Evolutionary conservation across 2,113 vertebrate species (phyloP).

Genomic region (Desmodus rotundus): DNA sequence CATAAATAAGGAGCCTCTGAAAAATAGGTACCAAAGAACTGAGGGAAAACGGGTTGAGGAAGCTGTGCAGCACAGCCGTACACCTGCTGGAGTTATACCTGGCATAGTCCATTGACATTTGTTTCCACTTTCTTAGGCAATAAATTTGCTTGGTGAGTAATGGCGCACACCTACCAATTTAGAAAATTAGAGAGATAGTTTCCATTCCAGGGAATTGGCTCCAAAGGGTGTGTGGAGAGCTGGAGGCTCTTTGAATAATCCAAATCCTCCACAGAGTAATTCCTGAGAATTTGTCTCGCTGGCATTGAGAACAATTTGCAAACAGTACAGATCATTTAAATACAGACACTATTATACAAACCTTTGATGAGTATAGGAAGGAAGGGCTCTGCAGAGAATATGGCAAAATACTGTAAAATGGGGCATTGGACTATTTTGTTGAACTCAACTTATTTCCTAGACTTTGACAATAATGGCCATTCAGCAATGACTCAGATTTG

Average conservation of each 20-base stretch:
- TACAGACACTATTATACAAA: not conserved
- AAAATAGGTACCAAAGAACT: not conserved
- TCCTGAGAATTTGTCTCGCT: constrained; percentile 35
- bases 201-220: constrained; percentile 45
- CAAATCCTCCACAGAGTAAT: constrained; percentile 40
- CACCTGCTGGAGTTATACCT: constrained; percentile 54
- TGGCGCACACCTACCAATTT: constrained; percentile 68
- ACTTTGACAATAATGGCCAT: not conserved
- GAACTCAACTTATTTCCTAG: not conserved
- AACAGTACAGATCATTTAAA: not conserved
- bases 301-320: not conserved
- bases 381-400: not conserved
- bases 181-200: constrained; percentile 63
- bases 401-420: not conserved
- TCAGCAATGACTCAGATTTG: not conserved
- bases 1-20: not conserved
- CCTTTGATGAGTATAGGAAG: not conserved
- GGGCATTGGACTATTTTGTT: not conserved
- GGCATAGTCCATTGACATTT: constrained; percentile 22
- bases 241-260: constrained; percentile 52
- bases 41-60: not conserved
- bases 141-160: constrained; percentile 65
- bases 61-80: not conserved
- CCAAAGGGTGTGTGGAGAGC: constrained; percentile 25
- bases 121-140: constrained; percentile 56